Conservation (phyloP, 2,113 vertebrate species). For the Empidonax alnorum region DNA sequence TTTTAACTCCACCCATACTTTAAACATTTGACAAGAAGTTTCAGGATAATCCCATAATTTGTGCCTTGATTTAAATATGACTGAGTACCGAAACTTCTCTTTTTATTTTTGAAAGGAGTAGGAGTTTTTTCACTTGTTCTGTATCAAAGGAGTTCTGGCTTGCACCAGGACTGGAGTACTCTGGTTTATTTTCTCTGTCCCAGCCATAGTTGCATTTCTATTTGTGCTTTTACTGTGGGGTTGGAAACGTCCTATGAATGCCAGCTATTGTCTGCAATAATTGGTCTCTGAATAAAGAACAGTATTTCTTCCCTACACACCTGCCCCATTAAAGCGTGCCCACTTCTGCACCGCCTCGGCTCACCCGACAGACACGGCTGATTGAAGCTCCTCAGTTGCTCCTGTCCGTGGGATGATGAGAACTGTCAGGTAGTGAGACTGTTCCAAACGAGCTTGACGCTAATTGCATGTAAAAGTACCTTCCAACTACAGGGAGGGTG, state of each 20-base stretch:
- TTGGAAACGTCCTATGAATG: background rate
- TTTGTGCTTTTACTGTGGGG: background rate
- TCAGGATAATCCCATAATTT: background rate
- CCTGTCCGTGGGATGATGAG: background rate
- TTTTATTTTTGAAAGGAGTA: background rate
- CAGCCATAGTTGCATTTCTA: background rate
- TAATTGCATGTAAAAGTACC: slow-evolving; percentile 8
- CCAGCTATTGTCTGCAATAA: background rate
- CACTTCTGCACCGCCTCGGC: background rate
- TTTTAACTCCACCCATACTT: background rate
- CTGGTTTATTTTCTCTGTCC: background rate
- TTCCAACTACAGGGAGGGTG: background rate
- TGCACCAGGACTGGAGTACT: background rate
- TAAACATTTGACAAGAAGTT: background rate
- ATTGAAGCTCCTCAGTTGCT: background rate
- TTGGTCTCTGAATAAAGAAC: background rate
- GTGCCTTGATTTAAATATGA: background rate
- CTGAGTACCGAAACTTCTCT: background rate
- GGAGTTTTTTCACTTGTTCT: background rate
- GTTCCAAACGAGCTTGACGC: background rate
- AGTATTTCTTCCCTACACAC: background rate
- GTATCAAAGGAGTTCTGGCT: background rate
- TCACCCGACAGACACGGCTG: background rate
- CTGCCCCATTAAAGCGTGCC: background rate
- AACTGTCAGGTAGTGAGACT: slow-evolving; percentile 3